Base-by-base conservation (phyloP, 2,888 invertebrate species). In the Plebejus argus region DNA sequence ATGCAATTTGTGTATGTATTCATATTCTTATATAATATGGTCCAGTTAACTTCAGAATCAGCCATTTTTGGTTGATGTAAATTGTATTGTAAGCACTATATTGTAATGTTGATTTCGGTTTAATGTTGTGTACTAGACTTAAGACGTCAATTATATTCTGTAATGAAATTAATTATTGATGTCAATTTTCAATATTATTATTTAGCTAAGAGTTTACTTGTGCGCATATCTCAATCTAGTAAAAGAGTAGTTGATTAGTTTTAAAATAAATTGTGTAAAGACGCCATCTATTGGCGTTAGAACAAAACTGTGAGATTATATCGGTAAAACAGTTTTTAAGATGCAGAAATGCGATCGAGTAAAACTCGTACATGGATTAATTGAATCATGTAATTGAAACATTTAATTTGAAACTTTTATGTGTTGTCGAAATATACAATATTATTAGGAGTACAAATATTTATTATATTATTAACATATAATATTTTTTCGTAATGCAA, bases 351-450 rank as follows among this genome's bases (percentile, higher is more conserved):
- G 15, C 28, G 28, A 33, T 66, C 28, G 66, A 33, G 66, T 66
- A 66, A 1, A 66, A 33, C 28, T 33, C 66, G 66, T 12, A 33
- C 15, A 66, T 66, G 10, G 3, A 61, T 61, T n/a, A 58, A 20
- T 20, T 61, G 4, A 23, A 58, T n/a, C 10, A 58, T 53, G 53
- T 18, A 53, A 18, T 18, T 20, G 15, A 28, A 70, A 66, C 12
- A 66, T 66, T 23, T 33, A 33, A 39, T 39, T 70, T 70, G 18
- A 71, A 7, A 70, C 2, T 35, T 71, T 74, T 74, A 39, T 72
- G 45, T 72, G 72, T 72, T 23, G 39, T 72, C 72, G 45, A 72
- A 72, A 20, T 72, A 72, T 72, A 72, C 72, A 72, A 72, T 39
- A 39, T 72, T 45, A 45, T 23, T 72, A 72, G 39, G 28, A 18